Evolutionary conservation across 2,888 invertebrate genomes (phyloP), one percentile per base, ranked within the genome.

Genomic region (Ischnura elegans): DNA sequence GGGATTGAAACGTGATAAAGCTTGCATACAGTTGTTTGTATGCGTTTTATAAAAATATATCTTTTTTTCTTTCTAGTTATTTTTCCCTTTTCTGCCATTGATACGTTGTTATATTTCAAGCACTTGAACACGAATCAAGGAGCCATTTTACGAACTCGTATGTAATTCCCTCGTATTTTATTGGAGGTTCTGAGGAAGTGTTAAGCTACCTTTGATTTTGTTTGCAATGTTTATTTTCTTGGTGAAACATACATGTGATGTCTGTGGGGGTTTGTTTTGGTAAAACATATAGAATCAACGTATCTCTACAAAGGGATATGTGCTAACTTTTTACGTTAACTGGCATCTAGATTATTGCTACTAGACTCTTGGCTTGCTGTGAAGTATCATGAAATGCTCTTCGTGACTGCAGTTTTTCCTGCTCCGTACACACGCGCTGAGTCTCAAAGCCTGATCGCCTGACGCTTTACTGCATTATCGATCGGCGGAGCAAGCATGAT

Each of bases 381-480:
- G n/a, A 10, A 36, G 76, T 13, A 10, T 5, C 10, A 10, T 36
- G 16, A 36, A 36, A 36, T 76, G 1, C 10, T 76, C 0, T 0
- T 10, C 13, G 3, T 76, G 25, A 61, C 13, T 8, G 16, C 13
- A 76, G 10, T 29, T 36, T 36, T 76, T 10, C 16, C 76, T 0
- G 29, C 13, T 36, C 29, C 36, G 8, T 16, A 13, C 29, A 76
- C 76, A 36, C 76, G 76, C 76, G 36, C 25, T 36, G 76, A 25
- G 76, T 36, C n/a, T 36, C 36, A 36, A 16, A 36, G 5, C 36
- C 61, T 90, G 90, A 90, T 66, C 10, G 5, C 36, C 61, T 90
- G 90, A 90, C 90, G 90, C 90, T 61, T 90, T 90, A 90, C 90
- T 42, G 90, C 90, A 90, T 90, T 90, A 90, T 90, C 90, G 90